These are phyloP conservation scores for Orcinus orca DNA, from an alignment of 2,113 vertebrate species.

Conservation along the genomic window DNA sequence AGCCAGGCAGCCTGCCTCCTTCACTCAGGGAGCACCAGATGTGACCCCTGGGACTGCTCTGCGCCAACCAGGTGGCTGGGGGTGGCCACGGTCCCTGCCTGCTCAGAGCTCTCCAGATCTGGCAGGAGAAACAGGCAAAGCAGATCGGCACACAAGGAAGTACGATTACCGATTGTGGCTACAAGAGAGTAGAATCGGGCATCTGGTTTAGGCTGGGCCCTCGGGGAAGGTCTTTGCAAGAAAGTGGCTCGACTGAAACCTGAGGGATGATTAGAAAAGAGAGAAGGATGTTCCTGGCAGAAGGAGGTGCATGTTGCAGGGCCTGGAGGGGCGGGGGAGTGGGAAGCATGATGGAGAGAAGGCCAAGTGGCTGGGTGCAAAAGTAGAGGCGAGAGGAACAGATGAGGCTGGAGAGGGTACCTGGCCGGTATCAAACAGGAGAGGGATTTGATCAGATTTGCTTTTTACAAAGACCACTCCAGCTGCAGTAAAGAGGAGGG, in stretches of 20 bases:
- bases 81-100: not conserved
- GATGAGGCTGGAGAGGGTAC: too few relatives aligned
- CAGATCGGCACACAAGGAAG: not conserved
- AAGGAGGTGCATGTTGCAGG: not conserved
- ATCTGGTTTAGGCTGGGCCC: not conserved
- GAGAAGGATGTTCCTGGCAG: not conserved
- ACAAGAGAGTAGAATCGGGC: too few relatives aligned
- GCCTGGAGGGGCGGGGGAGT: not conserved
- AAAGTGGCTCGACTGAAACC: not conserved
- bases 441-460: not conserved
- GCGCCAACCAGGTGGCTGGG: not conserved
- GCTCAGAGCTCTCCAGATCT: not conserved
- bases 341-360: not conserved
- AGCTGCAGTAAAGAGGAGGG: not conserved
- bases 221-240: not conserved
- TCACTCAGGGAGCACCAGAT: not conserved
- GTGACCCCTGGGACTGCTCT: fast-evolving
- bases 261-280: not conserved
- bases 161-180: not conserved
- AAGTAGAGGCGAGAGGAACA: not conserved
- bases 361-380: not conserved
- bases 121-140: not conserved
- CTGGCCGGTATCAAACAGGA: not conserved
- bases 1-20: not conserved
- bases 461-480: not conserved